These are phyloP conservation scores for Eremobia ochroleuca DNA, from an alignment of 2,888 invertebrate species.

Conservation along the genomic window DNA sequence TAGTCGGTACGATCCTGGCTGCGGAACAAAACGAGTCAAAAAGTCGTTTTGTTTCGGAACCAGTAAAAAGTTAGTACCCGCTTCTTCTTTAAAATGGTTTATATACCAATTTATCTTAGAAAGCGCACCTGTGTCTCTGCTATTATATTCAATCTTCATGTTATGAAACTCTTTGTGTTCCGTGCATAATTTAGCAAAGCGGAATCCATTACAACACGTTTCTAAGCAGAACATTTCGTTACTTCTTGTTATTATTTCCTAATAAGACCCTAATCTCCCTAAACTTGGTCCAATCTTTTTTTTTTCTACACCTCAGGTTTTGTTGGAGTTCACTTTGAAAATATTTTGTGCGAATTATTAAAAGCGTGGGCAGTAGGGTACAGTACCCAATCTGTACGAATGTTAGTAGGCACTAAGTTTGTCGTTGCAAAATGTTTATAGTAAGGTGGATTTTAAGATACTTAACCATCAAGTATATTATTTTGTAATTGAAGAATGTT, in stretches of 20 bases:
- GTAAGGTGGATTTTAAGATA: neutral
- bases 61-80: constrained; percentile 5
- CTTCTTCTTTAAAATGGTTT: constrained; percentile 17
- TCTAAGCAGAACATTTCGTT: neutral
- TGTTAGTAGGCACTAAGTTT: neutral
- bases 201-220: neutral
- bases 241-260: neutral
- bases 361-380: neutral
- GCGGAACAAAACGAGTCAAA: too few relatives aligned
- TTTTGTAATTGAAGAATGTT: neutral
- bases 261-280: neutral
- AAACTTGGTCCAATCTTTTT: neutral
- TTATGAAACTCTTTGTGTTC: neutral
- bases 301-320: neutral
- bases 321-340: constrained; percentile 19
- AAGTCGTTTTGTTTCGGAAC: constrained; percentile 2
- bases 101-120: constrained; percentile 7
- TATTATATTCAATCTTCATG: constrained; percentile 16
- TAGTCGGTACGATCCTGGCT: neutral
- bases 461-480: neutral
- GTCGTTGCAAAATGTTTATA: neutral
- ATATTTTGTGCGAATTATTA: constrained; percentile 35
- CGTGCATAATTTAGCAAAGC: neutral
- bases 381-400: neutral
- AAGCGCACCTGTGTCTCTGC: constrained; percentile 24